phyloP scores from a whole-genome alignment of 2,113 vertebrate genomes.

The Zosterops japonicus region DNA sequence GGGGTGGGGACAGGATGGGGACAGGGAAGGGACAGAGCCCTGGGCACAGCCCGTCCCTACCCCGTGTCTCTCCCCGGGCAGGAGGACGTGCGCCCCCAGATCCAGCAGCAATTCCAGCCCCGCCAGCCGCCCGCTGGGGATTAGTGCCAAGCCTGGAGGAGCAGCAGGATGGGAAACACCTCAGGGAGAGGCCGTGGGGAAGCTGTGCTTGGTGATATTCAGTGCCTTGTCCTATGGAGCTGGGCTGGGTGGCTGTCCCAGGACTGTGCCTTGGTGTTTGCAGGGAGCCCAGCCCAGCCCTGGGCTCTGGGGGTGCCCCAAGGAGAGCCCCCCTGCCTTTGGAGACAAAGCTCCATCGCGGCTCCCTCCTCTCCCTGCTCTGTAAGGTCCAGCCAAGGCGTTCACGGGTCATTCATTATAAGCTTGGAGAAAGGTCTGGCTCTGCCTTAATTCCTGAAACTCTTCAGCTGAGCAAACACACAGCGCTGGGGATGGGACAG shows the following conservation, averaged over 20 bases:
- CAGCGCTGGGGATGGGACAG: neutral
- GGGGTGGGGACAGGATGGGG: neutral
- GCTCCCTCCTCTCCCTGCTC: neutral
- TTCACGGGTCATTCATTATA: neutral
- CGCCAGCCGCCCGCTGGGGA: slow-evolving; percentile 66
- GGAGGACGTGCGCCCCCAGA: slow-evolving; percentile 75
- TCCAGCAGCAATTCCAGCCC: slow-evolving; percentile 73
- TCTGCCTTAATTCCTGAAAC: neutral
- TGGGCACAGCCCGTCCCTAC: fast-evolving
- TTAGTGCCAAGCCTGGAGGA: neutral
- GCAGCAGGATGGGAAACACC: neutral
- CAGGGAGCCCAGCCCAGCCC: neutral
- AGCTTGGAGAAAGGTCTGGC: neutral
- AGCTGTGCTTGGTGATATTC: fast-evolving
- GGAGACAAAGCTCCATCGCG: fast-evolving
- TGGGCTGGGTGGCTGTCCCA: fast-evolving
- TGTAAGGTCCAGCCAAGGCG: neutral
- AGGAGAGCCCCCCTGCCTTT: neutral
- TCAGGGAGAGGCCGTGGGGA: fast-evolving
- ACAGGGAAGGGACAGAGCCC: neutral
- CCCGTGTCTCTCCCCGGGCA: neutral
- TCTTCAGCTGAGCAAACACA: neutral
- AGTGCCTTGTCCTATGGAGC: fast-evolving
- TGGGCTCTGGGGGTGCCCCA: neutral
- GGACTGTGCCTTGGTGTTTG: neutral